phyloP scores from a whole-genome alignment of 2,888 invertebrate species.

The Eulithis testata region DNA sequence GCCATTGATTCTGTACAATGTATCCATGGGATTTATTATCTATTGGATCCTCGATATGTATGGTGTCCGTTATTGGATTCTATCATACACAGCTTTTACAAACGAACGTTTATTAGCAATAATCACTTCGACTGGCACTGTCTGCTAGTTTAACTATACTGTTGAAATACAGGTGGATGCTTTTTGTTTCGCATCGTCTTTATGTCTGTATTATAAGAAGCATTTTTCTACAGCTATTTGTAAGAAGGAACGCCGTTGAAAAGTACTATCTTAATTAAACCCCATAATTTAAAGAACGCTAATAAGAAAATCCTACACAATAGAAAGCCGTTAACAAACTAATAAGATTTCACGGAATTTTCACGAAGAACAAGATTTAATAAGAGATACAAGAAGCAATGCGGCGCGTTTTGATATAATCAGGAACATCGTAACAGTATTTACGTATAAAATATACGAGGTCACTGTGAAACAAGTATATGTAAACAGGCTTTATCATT shows the following conservation, averaged over 20 bases:
- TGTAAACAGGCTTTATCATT: constrained; percentile 9
- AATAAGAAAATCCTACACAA: constrained; percentile 36
- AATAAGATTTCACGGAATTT: constrained; percentile 44
- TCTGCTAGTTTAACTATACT: neutral
- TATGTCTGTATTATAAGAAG: no score
- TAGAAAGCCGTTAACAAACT: constrained; percentile 41
- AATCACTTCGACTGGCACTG: constrained; percentile 2
- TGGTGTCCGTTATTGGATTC: constrained; percentile 30
- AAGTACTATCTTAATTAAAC: constrained; percentile 29
- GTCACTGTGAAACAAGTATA: constrained; percentile 57
- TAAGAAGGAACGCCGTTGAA: constrained; percentile 1
- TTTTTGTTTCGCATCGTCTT: no score
- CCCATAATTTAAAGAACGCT: constrained; percentile 29
- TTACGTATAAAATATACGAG: constrained; percentile 58
- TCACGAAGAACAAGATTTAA: constrained; percentile 43
- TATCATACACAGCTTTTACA: constrained; percentile 26
- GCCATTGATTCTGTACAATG: constrained; percentile 61
- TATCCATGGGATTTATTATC: constrained; percentile 52
- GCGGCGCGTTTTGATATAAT: constrained; percentile 48
- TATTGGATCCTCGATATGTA: constrained; percentile 42
- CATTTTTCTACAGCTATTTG: neutral
- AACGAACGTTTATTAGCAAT: constrained; percentile 22
- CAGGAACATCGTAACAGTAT: constrained; percentile 55
- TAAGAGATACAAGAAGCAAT: constrained; percentile 45
- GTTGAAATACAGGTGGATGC: no score